phyloP scores from a whole-genome alignment of 92 coral and sea anemone genomes.

The Epizoanthus stellaris region DNA sequence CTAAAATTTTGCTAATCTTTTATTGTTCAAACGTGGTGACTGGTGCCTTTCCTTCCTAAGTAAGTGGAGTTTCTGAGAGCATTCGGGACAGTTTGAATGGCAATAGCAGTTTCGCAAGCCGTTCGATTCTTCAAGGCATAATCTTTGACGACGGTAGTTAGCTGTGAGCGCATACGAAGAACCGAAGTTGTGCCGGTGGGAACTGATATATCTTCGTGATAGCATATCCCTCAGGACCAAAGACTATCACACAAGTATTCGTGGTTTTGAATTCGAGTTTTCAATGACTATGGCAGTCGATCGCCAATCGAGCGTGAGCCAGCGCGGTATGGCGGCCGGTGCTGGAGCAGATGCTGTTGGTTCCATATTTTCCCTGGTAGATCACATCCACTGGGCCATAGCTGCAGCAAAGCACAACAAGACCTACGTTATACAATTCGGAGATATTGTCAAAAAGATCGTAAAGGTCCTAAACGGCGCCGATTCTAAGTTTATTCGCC shows the following conservation, averaged over 20 bases:
- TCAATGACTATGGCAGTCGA: background rate
- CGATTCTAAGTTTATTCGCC: conserved; percentile 84
- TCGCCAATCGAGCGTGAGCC: background rate
- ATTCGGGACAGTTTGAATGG: conserved; percentile 76
- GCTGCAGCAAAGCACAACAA: conserved; percentile 91
- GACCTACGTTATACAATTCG: conserved; percentile 83
- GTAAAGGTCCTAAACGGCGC: conserved; percentile 94
- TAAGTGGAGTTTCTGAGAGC: conserved; percentile 66
- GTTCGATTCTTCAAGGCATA: conserved; percentile 55
- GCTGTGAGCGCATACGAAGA: background rate
- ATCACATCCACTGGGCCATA: conserved; percentile 87
- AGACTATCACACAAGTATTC: too few species aligned
- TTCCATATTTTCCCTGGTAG: conserved; percentile 77
- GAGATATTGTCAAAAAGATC: conserved; percentile 77
- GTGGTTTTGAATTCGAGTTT: too few species aligned
- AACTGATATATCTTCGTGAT: too few species aligned
- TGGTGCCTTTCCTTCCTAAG: conserved; percentile 57
- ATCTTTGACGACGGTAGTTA: conserved; percentile 97
- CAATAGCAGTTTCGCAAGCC: conserved; percentile 44
- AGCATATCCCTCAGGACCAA: too few species aligned
- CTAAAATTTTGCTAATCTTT: background rate
- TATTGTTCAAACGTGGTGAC: background rate
- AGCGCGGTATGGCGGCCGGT: conserved; percentile 18
- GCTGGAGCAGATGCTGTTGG: conserved; percentile 70
- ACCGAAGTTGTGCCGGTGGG: too few species aligned